Evolutionary conservation across 1,140 invertebrate species (phyloP).

Genomic region (Acromyrmex heyeri): DNA sequence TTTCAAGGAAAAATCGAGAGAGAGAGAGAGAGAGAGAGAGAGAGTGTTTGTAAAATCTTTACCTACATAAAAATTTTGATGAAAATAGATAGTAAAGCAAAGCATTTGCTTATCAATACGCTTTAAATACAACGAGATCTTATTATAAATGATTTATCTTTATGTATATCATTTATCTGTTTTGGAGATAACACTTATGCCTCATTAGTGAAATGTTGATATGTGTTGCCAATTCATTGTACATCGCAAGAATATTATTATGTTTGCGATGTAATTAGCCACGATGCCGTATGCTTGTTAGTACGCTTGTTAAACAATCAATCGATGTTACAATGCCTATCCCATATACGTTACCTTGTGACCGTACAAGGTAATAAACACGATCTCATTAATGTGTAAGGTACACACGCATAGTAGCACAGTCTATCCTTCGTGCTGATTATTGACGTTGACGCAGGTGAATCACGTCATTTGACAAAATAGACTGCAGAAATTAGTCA

Average conservation of each 20-base stretch:
- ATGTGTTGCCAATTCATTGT: not conserved
- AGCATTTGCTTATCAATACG: not conserved
- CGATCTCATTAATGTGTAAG: conserved; percentile 43
- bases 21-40: no score
- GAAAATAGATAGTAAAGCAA: not conserved
- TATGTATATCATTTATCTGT: not conserved
- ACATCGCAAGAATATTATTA: conserved; percentile 19
- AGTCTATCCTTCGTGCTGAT: conserved; percentile 15
- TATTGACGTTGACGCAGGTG: conserved; percentile 40
- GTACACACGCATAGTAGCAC: conserved; percentile 1
- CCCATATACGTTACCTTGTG: conserved; percentile 2
- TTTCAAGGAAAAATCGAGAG: no score
- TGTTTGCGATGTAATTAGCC: conserved; percentile 29
- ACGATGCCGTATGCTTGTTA: not conserved
- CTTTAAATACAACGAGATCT: not conserved
- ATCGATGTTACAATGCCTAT: conserved; percentile 36
- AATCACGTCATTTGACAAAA: conserved; percentile 37
- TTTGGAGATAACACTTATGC: not conserved
- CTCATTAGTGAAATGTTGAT: not conserved
- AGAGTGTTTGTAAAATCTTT: not conserved
- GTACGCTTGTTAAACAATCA: conserved; percentile 37
- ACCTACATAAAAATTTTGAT: not conserved
- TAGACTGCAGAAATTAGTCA: conserved; percentile 37
- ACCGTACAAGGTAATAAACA: conserved; percentile 34
- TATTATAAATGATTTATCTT: not conserved